Percentiles rank a stretch among this genome's conserved stretches.
These are phyloP conservation scores for Tetranychus piercei DNA, from an alignment of 2,888 invertebrate genomes.

Conservation along the genomic window DNA sequence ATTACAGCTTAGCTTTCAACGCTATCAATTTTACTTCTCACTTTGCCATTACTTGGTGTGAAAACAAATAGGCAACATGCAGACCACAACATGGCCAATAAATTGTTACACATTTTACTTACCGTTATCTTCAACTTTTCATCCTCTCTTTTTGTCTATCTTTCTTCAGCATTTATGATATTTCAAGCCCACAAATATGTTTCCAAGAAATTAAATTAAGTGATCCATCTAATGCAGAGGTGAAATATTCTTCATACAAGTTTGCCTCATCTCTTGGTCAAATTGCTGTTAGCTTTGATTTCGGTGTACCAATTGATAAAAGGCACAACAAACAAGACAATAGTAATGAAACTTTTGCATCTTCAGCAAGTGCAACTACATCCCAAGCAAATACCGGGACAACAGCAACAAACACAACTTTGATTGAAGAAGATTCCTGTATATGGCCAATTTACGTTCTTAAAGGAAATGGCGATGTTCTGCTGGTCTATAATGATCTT, in stretches of 20 bases:
- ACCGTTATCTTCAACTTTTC: neutral
- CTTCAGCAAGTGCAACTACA: neutral
- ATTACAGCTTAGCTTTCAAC: too few species aligned
- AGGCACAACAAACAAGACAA: neutral
- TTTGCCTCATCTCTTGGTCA: conserved; percentile 46
- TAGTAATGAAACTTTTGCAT: conserved; percentile 11
- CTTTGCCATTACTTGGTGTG: too few species aligned
- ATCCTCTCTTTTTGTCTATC: neutral
- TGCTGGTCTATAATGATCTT: conserved; percentile 33
- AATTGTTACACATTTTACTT: too few species aligned
- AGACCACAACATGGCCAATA: too few species aligned
- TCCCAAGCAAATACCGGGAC: neutral
- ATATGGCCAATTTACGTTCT: conserved; percentile 57
- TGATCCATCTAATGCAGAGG: neutral
- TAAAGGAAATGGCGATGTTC: conserved; percentile 65
- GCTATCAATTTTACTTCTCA: too few species aligned
- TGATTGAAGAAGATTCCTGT: conserved; percentile 6
- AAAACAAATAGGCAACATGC: too few species aligned
- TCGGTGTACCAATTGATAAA: conserved; percentile 40
- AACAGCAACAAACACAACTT: neutral
- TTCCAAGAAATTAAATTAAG: conserved; percentile 28
- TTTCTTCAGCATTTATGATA: conserved; percentile 24
- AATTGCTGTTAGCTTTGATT: conserved; percentile 67
- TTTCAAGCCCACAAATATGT: conserved; percentile 30
- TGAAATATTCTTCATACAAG: neutral